phyloP scores from a whole-genome alignment of 2,797 vertebrate genomes.

The Pantherophis vulpinus region DNA sequence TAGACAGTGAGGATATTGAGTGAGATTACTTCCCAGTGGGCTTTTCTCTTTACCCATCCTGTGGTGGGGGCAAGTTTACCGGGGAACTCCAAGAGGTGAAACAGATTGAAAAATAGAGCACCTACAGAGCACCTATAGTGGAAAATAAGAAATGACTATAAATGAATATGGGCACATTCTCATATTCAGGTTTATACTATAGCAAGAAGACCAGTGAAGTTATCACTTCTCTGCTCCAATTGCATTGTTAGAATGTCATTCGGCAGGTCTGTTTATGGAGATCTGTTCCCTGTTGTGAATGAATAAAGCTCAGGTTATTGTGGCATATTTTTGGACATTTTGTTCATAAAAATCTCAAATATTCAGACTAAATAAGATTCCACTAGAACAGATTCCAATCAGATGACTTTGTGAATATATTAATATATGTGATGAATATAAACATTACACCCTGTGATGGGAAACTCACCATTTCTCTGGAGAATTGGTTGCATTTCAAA shows the following conservation, averaged over 20 bases:
- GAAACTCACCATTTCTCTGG: neutral
- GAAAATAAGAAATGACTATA: neutral
- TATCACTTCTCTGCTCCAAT: neutral
- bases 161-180: neutral
- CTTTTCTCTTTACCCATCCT: neutral
- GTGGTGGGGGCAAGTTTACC: neutral
- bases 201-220: neutral
- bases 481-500: neutral
- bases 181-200: neutral
- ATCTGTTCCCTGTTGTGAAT: neutral
- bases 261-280: neutral
- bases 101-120: neutral
- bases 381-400: neutral
- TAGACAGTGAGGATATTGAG: neutral
- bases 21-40: neutral
- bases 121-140: neutral
- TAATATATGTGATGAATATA: neutral
- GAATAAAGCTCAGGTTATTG: neutral
- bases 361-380: neutral
- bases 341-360: neutral
- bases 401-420: neutral
- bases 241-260: neutral
- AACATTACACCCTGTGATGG: neutral
- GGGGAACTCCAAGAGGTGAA: neutral
- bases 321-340: neutral